phyloP scores from a whole-genome alignment of 2,113 vertebrate species.

The Numenius arquata region DNA sequence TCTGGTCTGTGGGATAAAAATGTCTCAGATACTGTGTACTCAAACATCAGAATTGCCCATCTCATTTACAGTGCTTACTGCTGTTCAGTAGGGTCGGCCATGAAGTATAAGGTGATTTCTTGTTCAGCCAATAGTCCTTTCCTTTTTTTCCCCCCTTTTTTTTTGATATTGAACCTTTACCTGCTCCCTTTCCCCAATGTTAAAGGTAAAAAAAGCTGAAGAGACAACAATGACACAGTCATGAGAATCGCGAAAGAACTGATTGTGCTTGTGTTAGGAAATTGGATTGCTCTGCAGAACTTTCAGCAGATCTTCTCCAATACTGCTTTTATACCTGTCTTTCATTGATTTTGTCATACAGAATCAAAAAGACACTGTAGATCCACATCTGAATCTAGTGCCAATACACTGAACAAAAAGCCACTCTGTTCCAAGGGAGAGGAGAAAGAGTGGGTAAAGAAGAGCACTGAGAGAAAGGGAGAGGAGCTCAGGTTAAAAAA shows the following conservation, averaged over 20 bases:
- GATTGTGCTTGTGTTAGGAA: neutral
- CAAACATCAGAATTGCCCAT: neutral
- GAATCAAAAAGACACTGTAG: neutral
- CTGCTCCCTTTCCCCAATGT: neutral
- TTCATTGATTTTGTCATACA: neutral
- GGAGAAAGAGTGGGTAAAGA: neutral
- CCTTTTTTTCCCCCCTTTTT: neutral
- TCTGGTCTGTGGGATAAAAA: constrained; percentile 25
- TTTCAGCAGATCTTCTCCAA: neutral
- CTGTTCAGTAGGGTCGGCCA: neutral
- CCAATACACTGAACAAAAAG: neutral
- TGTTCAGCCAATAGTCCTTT: neutral
- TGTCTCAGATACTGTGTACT: neutral
- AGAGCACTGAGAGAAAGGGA: neutral
- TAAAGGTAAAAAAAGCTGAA: neutral
- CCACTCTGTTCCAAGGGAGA: neutral
- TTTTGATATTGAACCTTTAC: neutral
- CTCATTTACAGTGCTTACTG: neutral
- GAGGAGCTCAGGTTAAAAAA: neutral
- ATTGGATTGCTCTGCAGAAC: neutral
- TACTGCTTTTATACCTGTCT: neutral
- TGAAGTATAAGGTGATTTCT: neutral
- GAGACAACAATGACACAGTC: neutral
- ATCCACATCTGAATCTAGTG: neutral
- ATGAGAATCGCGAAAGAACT: neutral